phyloP scores from a whole-genome alignment of 92 coral and sea anemone species.

The Bergia puertoricense region DNA sequence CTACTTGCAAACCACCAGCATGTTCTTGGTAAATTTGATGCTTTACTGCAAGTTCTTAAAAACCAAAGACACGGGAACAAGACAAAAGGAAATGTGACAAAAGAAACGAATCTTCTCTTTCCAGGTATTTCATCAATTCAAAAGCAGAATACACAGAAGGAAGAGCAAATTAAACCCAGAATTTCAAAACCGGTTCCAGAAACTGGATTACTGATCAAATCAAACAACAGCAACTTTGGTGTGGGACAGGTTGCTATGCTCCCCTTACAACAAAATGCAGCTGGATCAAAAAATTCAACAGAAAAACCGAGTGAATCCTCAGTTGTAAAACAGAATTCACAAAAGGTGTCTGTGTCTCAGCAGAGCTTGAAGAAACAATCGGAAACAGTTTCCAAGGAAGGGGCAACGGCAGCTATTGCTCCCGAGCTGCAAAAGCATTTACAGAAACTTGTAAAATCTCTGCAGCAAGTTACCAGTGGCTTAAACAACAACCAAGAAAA shows the following conservation, averaged over 20 bases:
- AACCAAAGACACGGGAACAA: background rate
- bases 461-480: background rate
- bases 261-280: background rate
- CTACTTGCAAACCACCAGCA: background rate
- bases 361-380: slow-evolving; percentile 1
- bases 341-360: background rate
- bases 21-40: slow-evolving; percentile 1
- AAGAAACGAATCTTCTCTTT: background rate
- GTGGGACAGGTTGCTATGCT: background rate
- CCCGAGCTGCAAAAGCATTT: slow-evolving; percentile 20
- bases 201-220: background rate
- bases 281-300: background rate
- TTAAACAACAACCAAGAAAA: background rate
- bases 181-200: background rate
- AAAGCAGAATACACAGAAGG: background rate
- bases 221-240: background rate
- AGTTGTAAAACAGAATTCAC: background rate
- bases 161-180: background rate
- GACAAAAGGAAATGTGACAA: background rate
- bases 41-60: background rate
- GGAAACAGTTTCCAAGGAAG: background rate
- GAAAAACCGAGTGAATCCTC: background rate
- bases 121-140: background rate
- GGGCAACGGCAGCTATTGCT: background rate
- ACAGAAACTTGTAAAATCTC: slow-evolving; percentile 19